Conservation (phyloP, 2,113 vertebrate genomes). For the Arenaria interpres region DNA sequence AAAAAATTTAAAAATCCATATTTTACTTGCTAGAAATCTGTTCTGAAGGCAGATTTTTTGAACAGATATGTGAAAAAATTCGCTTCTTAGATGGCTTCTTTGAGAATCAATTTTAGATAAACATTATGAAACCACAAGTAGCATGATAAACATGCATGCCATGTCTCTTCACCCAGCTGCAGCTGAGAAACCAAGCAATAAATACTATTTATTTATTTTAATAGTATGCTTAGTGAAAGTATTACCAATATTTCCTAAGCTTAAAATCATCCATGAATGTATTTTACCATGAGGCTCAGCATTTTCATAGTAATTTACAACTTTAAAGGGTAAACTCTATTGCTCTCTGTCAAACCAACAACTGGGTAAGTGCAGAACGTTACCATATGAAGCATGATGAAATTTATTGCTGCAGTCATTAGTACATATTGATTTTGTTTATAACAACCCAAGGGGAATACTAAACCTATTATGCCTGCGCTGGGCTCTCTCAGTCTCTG, state of each 20-base stretch:
- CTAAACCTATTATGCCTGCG: conserved; percentile 52
- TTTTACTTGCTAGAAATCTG: conserved; percentile 15
- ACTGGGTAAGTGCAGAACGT: conserved; percentile 72
- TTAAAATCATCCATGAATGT: conserved; percentile 74
- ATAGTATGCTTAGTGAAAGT: conserved; percentile 80
- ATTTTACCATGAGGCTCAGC: conserved; percentile 76
- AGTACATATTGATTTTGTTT: conserved; percentile 78
- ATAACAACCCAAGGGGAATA: conserved; percentile 73
- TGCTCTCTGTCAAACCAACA: conserved; percentile 75
- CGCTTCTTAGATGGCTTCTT: conserved; percentile 17
- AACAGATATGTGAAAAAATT: conserved; percentile 24
- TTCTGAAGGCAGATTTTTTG: neutral
- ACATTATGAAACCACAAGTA: conserved; percentile 68
- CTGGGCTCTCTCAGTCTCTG: neutral
- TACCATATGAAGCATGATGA: conserved; percentile 71
- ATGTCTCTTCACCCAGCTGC: conserved; percentile 62
- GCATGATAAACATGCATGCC: conserved; percentile 70
- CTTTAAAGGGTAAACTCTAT: conserved; percentile 78
- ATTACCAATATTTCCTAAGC: conserved; percentile 78
- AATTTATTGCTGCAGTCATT: conserved; percentile 80
- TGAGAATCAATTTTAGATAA: conserved; percentile 68
- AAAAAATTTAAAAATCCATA: neutral
- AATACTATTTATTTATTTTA: conserved; percentile 84
- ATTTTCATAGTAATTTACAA: conserved; percentile 81
- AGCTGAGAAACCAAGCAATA: conserved; percentile 74